Base-by-base conservation (phyloP, 1,140 invertebrate species). In the Polypedilum pembai region DNA sequence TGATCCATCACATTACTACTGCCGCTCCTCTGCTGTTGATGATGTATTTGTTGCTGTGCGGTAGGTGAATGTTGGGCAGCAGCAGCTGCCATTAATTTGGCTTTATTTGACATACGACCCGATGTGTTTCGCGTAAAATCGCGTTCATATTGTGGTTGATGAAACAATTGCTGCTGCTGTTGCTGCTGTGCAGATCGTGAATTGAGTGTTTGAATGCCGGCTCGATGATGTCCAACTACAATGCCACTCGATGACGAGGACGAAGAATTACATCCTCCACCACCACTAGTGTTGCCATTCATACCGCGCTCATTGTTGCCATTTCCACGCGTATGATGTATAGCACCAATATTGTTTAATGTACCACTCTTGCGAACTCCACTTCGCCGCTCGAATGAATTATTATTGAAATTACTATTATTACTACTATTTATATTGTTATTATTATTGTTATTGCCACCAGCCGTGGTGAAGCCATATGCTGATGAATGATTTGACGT, bases 301-400 rank as follows among this genome's bases (percentile, higher is more conserved):
- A 41, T 41, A 17, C 73, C 33, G 18, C 24, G 73, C 10, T 40
- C 73, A 73, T 73, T 75, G 45, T 63, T 40, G 8, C 24, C 41
- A 33, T 15, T 73, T 5, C 33, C 69, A 18, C 41, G 12, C 12
- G 69, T 24, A 33, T 69, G 65, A 45, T 66, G 66, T 33, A 63
- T 74, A 40, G 73, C 76, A 18, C 63, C 73, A 75, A 82, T 79
- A 63, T 77, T 81, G n/a, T 77, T 80, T 2, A 81, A 74, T 7
- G 80, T 82, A 20, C 80, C 80, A 73, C 80, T 82, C 65, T 82
- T 82, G 8, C 80, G 76, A n/a, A 82, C 76, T 7, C 79, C 77
- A 56, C 78, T 80, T 20, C 76, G 77, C 20, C 78, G 78, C 15
- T 82, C 80, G 74, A 78, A 82, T 0, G 80, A 78, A 76, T 82